Evolutionary conservation across 2,113 vertebrate genomes (phyloP).

Genomic region (Neopipo cinnamomea): DNA sequence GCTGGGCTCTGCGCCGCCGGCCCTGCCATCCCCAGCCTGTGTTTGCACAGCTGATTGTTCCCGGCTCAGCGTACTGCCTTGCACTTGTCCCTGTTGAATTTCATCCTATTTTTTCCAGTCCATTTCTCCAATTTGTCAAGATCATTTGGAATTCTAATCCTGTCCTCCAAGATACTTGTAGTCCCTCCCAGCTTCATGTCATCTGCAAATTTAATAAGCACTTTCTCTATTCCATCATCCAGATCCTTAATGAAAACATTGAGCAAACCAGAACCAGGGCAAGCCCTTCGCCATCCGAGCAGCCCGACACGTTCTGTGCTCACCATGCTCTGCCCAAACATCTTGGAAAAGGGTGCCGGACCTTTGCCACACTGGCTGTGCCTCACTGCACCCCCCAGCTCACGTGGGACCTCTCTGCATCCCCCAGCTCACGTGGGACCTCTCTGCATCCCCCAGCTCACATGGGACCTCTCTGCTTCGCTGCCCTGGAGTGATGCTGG

Average conservation of each 20-base stretch:
- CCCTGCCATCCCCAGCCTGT: background rate
- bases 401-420: background rate
- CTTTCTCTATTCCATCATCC: conserved; percentile 53
- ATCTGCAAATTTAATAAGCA: conserved; percentile 68
- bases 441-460: background rate
- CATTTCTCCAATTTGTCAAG: conserved; percentile 69
- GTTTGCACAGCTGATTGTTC: conserved; percentile 43
- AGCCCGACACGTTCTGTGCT: accelerated
- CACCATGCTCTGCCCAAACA: background rate
- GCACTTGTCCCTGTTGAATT: conserved; percentile 51
- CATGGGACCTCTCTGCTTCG: background rate
- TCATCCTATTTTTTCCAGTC: conserved; percentile 66
- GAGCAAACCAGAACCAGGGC: conserved; percentile 15
- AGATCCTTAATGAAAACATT: conserved; percentile 47
- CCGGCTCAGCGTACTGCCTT: background rate
- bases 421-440: background rate
- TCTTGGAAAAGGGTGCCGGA: background rate
- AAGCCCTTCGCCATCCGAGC: background rate
- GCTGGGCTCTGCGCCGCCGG: background rate
- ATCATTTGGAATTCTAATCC: conserved; percentile 64
- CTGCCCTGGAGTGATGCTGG: background rate
- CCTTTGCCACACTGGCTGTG: background rate
- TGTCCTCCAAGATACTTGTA: conserved; percentile 62
- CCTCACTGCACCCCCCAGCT: background rate
- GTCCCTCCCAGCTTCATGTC: conserved; percentile 61